Percentiles rank a stretch among this genome's conserved stretches.
Conservation (phyloP, 2,888 invertebrate genomes). For the Boloria euphrosyne region DNA sequence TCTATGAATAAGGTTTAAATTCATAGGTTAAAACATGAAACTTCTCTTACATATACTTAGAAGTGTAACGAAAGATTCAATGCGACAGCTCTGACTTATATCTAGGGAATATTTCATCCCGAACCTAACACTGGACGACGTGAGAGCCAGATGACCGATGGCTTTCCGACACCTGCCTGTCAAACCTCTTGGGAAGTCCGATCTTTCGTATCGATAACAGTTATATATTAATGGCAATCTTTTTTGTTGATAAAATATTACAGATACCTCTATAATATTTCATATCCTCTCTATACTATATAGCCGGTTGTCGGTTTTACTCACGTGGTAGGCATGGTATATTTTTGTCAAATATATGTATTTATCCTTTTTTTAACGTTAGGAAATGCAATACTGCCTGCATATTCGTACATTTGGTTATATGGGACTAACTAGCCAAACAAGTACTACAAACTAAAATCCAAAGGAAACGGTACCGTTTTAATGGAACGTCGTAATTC, state of each 20-base stretch:
- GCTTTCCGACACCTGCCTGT: slow-evolving; percentile 23
- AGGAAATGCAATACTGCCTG: too few species aligned
- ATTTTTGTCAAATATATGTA: too few species aligned
- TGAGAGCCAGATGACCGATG: slow-evolving; percentile 28
- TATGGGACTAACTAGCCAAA: too few species aligned
- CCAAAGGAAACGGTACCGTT: too few species aligned
- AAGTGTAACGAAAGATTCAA: slow-evolving; percentile 10
- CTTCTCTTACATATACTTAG: slow-evolving; percentile 10
- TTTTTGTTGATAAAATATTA: background rate
- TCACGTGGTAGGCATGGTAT: too few species aligned
- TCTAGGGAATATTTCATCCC: slow-evolving; percentile 23
- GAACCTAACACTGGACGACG: slow-evolving; percentile 26
- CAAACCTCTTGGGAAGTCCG: slow-evolving; percentile 4
- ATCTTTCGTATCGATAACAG: slow-evolving; percentile 12
- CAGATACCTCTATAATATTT: too few species aligned
- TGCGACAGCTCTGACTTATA: slow-evolving; percentile 19
- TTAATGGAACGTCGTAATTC: too few species aligned
- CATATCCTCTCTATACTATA: too few species aligned
- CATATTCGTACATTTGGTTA: too few species aligned
- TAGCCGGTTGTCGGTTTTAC: too few species aligned
- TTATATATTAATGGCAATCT: slow-evolving; percentile 4
- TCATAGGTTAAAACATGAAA: slow-evolving; percentile 3
- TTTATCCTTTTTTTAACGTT: too few species aligned
- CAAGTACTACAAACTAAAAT: too few species aligned
- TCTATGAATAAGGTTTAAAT: background rate